Evolutionary conservation across 2,113 vertebrate genomes (phyloP).

Genomic region (Phycodurus eques): DNA sequence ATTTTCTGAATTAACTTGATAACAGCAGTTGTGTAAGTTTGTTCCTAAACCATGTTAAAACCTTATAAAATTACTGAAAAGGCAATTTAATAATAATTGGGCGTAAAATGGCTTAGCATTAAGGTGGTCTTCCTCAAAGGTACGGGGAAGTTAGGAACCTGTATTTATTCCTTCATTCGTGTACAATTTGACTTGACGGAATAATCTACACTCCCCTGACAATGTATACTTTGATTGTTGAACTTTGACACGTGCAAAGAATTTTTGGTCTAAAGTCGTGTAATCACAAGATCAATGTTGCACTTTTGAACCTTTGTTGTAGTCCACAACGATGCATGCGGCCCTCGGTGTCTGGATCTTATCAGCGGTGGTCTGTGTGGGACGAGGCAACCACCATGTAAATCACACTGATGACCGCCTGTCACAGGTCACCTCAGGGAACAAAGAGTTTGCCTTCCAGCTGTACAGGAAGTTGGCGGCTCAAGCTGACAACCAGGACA

Average conservation of each 20-base stretch:
- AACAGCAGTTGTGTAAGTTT: too few species aligned
- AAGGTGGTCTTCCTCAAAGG: too few species aligned
- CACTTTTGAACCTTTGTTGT: constrained; percentile 26
- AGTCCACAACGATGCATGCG: constrained; percentile 46
- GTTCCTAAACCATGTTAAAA: not conserved
- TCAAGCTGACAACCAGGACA: constrained; percentile 36
- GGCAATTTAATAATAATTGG: too few species aligned
- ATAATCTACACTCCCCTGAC: not conserved
- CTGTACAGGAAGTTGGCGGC: constrained; percentile 70
- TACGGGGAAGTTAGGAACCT: too few species aligned
- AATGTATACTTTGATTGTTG: not conserved
- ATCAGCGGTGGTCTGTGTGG: constrained; percentile 45
- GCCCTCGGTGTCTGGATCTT: constrained; percentile 47
- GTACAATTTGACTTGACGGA: not conserved
- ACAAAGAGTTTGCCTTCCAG: constrained; percentile 67
- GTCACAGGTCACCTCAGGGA: constrained; percentile 54
- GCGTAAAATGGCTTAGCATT: too few species aligned
- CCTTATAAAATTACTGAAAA: not conserved
- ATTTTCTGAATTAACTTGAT: too few species aligned
- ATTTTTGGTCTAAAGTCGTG: constrained; percentile 20
- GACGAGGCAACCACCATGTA: constrained; percentile 19
- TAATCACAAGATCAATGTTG: constrained; percentile 20
- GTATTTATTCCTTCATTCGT: not conserved
- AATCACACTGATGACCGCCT: constrained; percentile 4
- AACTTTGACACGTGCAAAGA: not conserved